Base-by-base conservation (phyloP, 2,888 invertebrate genomes). In the Crematogaster levior region DNA sequence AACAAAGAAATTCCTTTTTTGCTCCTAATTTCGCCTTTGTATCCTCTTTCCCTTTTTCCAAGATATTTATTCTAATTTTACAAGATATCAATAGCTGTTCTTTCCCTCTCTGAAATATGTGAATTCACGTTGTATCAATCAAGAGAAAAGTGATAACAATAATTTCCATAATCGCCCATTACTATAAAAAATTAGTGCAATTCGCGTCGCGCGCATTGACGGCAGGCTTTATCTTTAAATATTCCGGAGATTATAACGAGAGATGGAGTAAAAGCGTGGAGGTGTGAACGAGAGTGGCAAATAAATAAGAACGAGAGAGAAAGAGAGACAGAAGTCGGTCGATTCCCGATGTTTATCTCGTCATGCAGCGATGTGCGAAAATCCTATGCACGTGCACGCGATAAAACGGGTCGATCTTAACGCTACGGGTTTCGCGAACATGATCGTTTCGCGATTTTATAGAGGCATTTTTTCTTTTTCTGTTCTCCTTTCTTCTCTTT, bases 341-440 rank as follows among this genome's bases (percentile, higher is more conserved):
- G 37, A 70, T 53, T 37, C 15, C 24, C 24, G 21, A 51, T 51
- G 68, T 61, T 73, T 61, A 46, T 18, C 21, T 15, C 34, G 46
- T 73, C 46, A 46, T 61, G 60, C 73, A 60, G 30, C 61, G 73
- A 61, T 40, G 60, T 60, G 73, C 21, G 61, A 73, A 60, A 61
- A 61, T 61, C 61, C 61, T 43, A 73, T 73, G 73, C 73, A 61
- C 46, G 68, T 21, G 37, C 51, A 51, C 34, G 60, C 73, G 43
- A 73, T 73, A 73, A 73, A 73, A 40, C 30, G 46, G 30, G 34
- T 60, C 46, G 73, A 73, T 73, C 73, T 73, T 61, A 60, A 73
- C 61, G 61, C 30, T 18, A 30, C 56, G 58, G 60, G 43, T 73
- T 73, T 73, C 46, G 43, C 15, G 43, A 60, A 60, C 60, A 43